Base-by-base conservation (phyloP, 2,888 invertebrate genomes). In the Apoda limacodes region DNA sequence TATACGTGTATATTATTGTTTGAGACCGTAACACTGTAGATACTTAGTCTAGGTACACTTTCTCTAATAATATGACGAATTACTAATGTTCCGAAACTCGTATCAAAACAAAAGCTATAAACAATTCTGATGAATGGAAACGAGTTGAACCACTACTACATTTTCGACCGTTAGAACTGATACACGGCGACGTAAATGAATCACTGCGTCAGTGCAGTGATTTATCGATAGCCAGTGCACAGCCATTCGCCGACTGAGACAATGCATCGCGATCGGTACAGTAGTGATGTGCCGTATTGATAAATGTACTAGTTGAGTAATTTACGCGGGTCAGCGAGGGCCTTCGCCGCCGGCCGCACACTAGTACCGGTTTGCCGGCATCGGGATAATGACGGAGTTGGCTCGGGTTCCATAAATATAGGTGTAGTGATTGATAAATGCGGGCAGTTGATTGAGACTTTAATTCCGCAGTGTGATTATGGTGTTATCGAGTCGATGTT, bases 361-460 rank as follows among this genome's bases (percentile, higher is more conserved):
- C n/a, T n/a, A n/a, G n/a, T n/a, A n/a, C 54, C 52, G 55, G 50
- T 48, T 48, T 33, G 29, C 37, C 37, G 27, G 30, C 33, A 29
- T n/a, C n/a, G n/a, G n/a, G n/a, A n/a, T n/a, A n/a, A n/a, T n/a
- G n/a, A n/a, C n/a, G n/a, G 15, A 14, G 17, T 17, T 23, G 22
- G 12, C 22, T 17, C 23, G 15, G n/a, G n/a, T 43, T 45, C 42
- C 50, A 54, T 54, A 60, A 55, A 55, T 49, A 53, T 48, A 48
- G 46, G 44, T 46, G 41, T 42, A 33, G 46, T 60, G 60, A 63
- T 63, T 69, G 65, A 69, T 68, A 66, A 64, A 60, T 52, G 55
- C 53, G 43, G 43, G 46, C 46, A 38, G 46, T 52, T 58, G 67
- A 69, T 70, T 69, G 66, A 69, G 68, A 66, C 61, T 55, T 67